A percentile compares a stretch with the other conserved stretches of the same genome.
Conservation (phyloP, 2,113 vertebrate species). For the Eonycteris spelaea region DNA sequence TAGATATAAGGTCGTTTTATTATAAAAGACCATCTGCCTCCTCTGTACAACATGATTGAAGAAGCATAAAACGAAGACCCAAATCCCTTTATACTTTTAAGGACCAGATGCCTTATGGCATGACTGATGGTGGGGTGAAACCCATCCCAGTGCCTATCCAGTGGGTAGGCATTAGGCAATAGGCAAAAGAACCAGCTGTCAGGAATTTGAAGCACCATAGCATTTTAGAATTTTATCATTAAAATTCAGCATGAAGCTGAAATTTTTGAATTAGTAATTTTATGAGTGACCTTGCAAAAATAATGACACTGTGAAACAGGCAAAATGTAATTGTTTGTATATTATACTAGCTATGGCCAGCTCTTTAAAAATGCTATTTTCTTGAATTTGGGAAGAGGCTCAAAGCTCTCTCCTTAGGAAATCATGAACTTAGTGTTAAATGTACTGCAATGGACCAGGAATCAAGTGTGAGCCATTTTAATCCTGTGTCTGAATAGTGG, state of each 20-base stretch:
- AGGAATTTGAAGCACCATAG: background rate
- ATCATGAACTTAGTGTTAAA: background rate
- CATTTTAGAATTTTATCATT: conserved; percentile 36
- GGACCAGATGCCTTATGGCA: conserved; percentile 61
- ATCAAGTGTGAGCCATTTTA: background rate
- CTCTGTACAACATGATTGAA: conserved; percentile 55
- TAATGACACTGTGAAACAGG: background rate
- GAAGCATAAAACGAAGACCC: conserved; percentile 54
- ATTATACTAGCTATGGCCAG: background rate
- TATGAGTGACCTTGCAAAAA: background rate
- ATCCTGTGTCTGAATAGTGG: background rate
- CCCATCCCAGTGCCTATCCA: background rate
- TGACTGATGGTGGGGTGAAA: conserved; percentile 18
- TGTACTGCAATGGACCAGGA: background rate
- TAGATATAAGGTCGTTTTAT: conserved; percentile 51
- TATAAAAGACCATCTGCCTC: conserved; percentile 71
- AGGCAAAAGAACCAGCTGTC: conserved; percentile 33
- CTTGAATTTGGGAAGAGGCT: background rate
- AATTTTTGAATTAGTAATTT: conserved; percentile 36
- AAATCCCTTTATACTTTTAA: conserved; percentile 64
- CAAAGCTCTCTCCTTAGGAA: background rate
- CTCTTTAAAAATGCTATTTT: conserved; percentile 4
- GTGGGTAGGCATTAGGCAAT: background rate
- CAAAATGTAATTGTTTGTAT: background rate
- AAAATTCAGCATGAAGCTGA: conserved; percentile 15